phyloP scores from a whole-genome alignment of 2,113 vertebrate genomes.

The Rhinichthys klamathensis region DNA sequence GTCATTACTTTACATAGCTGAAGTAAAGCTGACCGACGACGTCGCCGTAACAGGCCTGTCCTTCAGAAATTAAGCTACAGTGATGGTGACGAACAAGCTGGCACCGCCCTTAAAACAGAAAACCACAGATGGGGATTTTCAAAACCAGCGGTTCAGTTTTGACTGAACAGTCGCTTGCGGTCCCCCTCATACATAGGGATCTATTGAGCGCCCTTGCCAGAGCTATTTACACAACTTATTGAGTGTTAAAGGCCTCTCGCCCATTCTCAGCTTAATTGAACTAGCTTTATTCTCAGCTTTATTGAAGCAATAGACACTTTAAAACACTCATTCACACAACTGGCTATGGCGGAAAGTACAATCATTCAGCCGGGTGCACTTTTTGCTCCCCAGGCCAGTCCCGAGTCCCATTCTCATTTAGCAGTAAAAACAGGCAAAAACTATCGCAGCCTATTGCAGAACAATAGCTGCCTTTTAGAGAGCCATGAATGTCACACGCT shows the following conservation, averaged over 20 bases:
- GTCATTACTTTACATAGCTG: conserved; percentile 47
- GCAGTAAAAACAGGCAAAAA: conserved; percentile 2
- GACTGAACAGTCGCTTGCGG: neutral
- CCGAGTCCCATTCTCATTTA: conserved; percentile 29
- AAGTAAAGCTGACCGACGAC: conserved; percentile 46
- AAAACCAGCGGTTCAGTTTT: conserved; percentile 9
- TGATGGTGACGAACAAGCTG: conserved; percentile 30
- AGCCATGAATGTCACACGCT: neutral
- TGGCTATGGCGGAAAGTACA: neutral
- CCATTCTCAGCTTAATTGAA: neutral
- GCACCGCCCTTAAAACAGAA: conserved; percentile 2
- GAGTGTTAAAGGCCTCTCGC: neutral
- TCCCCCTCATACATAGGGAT: conserved; percentile 16
- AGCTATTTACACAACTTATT: conserved; percentile 1
- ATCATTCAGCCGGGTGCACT: conserved; percentile 33
- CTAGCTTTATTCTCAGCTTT: conserved; percentile 3
- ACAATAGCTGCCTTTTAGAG: conserved; percentile 46
- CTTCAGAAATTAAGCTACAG: conserved; percentile 26
- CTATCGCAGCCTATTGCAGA: neutral
- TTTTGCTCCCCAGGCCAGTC: conserved; percentile 33
- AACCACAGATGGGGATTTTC: conserved; percentile 45
- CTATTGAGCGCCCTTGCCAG: conserved; percentile 9
- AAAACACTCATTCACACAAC: neutral
- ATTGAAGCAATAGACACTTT: neutral
- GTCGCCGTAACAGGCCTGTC: conserved; percentile 26